Percentiles rank a stretch among this genome's conserved stretches.
Evolutionary conservation across 2,797 vertebrate species (phyloP).

Genomic region (Craterocephalus amniculus): DNA sequence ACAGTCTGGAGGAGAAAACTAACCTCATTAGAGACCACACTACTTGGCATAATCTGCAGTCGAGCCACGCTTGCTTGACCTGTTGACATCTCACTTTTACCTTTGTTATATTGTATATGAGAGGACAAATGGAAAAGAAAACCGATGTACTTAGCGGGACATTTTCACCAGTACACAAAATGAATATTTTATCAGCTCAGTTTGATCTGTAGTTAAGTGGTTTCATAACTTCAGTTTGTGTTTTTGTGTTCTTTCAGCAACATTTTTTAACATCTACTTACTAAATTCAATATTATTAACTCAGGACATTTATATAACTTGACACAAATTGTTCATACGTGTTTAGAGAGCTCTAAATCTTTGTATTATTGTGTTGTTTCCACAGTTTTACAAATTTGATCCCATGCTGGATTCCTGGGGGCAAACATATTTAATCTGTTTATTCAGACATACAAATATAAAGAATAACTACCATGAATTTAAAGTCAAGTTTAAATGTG

Average conservation of each 20-base stretch:
- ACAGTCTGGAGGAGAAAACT: slow-evolving; percentile 46
- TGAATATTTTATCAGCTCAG: neutral
- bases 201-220: neutral
- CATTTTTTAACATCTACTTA: neutral
- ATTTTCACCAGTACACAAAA: neutral
- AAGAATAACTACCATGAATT: neutral
- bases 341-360: neutral
- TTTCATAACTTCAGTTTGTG: neutral
- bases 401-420: neutral
- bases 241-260: neutral
- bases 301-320: neutral
- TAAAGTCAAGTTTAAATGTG: neutral
- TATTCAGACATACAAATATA: neutral
- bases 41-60: slow-evolving; percentile 43
- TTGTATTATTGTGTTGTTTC: neutral
- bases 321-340: neutral
- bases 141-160: neutral
- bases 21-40: slow-evolving; percentile 53
- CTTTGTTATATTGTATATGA: slow-evolving; percentile 8
- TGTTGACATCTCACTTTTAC: slow-evolving; percentile 26
- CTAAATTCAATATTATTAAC: neutral
- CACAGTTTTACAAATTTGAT: neutral
- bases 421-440: neutral
- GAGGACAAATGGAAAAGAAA: slow-evolving; percentile 18
- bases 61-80: slow-evolving; percentile 23